A percentile compares a stretch with the other conserved stretches of the same genome.
phyloP scores from a whole-genome alignment of 2,797 vertebrate genomes.

The Botia almorhae region DNA sequence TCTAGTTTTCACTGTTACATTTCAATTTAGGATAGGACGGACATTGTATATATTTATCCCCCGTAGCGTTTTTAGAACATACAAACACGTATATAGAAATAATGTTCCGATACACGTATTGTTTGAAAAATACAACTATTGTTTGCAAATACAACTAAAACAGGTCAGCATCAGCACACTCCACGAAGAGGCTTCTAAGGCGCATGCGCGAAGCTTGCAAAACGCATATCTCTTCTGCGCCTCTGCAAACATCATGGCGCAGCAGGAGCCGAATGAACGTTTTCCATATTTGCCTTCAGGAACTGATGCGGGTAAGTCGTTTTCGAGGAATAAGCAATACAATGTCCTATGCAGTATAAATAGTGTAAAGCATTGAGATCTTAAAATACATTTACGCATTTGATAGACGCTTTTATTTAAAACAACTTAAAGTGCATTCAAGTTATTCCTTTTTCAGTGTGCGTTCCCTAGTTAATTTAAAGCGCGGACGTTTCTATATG shows the following conservation, averaged over 20 bases:
- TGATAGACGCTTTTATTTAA: too few species aligned
- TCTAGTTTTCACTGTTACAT: not conserved
- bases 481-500: not conserved
- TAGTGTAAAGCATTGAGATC: not conserved
- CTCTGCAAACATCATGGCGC: conserved; percentile 73
- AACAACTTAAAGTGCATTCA: too few species aligned
- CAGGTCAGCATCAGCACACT: not conserved
- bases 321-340: not conserved
- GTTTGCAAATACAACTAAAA: not conserved
- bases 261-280: conserved; percentile 74
- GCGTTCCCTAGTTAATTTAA: not conserved
- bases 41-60: not conserved
- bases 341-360: not conserved
- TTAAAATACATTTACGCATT: too few species aligned
- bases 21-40: too few species aligned
- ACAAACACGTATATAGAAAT: not conserved
- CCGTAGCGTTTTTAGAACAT: not conserved
- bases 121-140: too few species aligned
- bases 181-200: not conserved
- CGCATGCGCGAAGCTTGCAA: too few species aligned
- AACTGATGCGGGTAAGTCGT: conserved; percentile 71
- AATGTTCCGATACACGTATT: too few species aligned
- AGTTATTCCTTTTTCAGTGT: not conserved
- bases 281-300: conserved; percentile 77
- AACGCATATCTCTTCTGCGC: conserved; percentile 33